Evolutionary conservation across 2,888 invertebrate genomes (phyloP).

Genomic region (Frankliniella intonsa): DNA sequence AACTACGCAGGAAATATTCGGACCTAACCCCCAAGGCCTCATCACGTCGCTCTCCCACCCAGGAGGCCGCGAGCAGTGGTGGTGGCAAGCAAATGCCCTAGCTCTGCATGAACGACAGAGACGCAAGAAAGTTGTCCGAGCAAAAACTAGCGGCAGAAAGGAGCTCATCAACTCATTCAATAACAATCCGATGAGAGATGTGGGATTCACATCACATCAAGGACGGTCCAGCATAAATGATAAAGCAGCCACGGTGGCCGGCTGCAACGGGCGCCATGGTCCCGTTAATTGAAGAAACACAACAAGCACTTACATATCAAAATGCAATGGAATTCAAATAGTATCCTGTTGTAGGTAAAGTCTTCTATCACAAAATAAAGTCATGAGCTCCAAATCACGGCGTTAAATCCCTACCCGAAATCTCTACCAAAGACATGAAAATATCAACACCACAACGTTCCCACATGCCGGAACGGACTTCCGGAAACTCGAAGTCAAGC

Average conservation of each 20-base stretch:
- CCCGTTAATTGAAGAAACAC: not conserved
- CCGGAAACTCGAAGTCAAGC: not conserved
- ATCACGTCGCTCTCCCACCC: too few relatives aligned
- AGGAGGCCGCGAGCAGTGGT: too few relatives aligned
- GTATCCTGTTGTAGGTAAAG: not conserved
- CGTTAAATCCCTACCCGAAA: not conserved
- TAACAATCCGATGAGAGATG: not conserved
- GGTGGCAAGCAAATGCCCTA: too few relatives aligned
- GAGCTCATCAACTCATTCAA: too few relatives aligned
- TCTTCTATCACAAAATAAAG: too few relatives aligned
- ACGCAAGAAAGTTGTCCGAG: too few relatives aligned
- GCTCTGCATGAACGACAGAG: too few relatives aligned
- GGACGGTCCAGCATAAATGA: not conserved
- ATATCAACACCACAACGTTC: slow-evolving; percentile 25
- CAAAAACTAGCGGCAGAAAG: too few relatives aligned
- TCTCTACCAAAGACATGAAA: not conserved
- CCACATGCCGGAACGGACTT: slow-evolving; percentile 11
- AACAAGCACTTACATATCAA: slow-evolving; percentile 10
- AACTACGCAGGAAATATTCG: too few relatives aligned
- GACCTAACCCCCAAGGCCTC: too few relatives aligned
- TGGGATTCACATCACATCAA: not conserved
- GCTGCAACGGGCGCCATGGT: not conserved
- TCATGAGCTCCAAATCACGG: not conserved
- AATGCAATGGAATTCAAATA: not conserved
- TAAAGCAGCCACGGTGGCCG: slow-evolving; percentile 4